Base-by-base conservation (phyloP, 2,888 invertebrate genomes). In the Drosophila multiciliata region DNA sequence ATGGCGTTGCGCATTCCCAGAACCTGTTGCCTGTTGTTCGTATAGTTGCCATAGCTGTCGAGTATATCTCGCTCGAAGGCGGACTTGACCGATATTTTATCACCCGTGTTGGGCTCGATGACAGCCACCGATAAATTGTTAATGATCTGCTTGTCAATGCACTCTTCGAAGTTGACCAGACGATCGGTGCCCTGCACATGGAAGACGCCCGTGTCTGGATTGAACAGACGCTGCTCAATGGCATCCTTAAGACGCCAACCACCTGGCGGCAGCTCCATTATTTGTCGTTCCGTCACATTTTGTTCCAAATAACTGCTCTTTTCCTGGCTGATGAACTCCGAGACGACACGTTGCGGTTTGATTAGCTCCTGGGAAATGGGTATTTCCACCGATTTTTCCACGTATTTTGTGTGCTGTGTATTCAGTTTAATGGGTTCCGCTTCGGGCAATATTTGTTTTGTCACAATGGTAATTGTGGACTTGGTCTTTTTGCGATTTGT, bases 221-320 rank as follows among this genome's bases (percentile, higher is more conserved):
- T 97, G 83, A 98, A 97, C 4, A 97, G 93, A 63, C 96, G 96
- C 90, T 96, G 95, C 48, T 96, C 94, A 75, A 99, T 97, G 3
- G 98, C 98, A 86, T 98, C 97, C 62, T 95, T 94, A 3, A 99
- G 94, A 66, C 95, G 94, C 97, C 97, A 98, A 5, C 98, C 98
- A 68, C 96, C 96, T 17, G 95, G 94, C 0, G 98, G 98, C 36
- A 98, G 92, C 88, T 98, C 97, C 82, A 96, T 95, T 0, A 95
- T 95, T 89, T 96, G 96, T 89, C 95, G 95, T 87, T 96, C 96
- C 15, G 94, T 94, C 5, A 91, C 83, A 71, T 85, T 90, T 35
- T 91, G 89, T 57, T 90, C 87, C 2, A 83, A 79, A 42, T 91
- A 91, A 33, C 94, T 92, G 48, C 94, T 94, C 82, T 94, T 94